Evolutionary conservation across 2,888 invertebrate species (phyloP), one percentile per base, ranked within the genome.

Genomic region (Chloromyia formosa): DNA sequence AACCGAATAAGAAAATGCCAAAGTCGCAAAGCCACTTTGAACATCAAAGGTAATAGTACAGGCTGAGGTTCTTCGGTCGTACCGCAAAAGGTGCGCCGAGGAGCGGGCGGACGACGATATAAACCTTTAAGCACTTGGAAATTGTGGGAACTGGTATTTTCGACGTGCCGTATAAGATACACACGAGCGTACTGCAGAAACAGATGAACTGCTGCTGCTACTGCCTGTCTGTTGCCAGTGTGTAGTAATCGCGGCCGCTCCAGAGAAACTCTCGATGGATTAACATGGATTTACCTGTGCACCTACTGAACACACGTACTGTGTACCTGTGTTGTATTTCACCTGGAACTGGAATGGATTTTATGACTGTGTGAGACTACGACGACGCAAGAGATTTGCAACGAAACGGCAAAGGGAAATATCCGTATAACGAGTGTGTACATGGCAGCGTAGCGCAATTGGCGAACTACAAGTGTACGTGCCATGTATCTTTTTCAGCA

Each of bases 21-120:
- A 66, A 66, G 66, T 66, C 49, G 66, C 66, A 49, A 66, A 66
- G 49, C 66, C 45, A 66, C 66, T 66, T 66, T 18, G 27, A 35
- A 56, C 56, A 14, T 62, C 53, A 18, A 66, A 45, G 27, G 18
- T 66, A 53, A n/a, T 23, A 66, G 18, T 49, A 18, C 23, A n/a
- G 14, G 18, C 53, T 4, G 66, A 35, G 27, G 27, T 35, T 35
- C 27, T 35, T 35, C 27, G 27, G 27, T 22, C 23, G 66, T 66
- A 20, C 66, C 27, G 27, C 27, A 35, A 35, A 27, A 66, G 66
- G 66, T 66, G 35, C 49, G 23, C 42, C 66, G 66, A 9, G 22
- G 66, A 66, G 66, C 66, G 66, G 49, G 66, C 66, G 45, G 66
- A n/a, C 49, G 66, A n/a, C 49, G 23, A 49, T 49, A 49, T 49